A percentile compares a stretch with the other conserved stretches of the same genome.
Evolutionary conservation across 2,888 invertebrate species (phyloP).

Genomic region (Nemapogon koenigi): DNA sequence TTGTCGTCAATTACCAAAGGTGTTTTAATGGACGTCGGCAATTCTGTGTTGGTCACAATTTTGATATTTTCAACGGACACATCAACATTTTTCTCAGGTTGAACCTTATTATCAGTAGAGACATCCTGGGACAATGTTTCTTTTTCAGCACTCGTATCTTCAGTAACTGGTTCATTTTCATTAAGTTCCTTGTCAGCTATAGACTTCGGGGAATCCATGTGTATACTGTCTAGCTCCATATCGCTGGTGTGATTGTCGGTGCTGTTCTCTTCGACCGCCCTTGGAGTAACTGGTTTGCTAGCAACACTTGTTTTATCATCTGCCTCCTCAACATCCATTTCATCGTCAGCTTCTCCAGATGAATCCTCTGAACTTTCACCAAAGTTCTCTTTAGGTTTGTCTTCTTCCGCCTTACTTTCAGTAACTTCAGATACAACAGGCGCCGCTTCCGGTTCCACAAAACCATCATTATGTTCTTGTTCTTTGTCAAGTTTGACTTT

Average conservation of each 20-base stretch:
- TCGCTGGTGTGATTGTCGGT: constrained; percentile 57
- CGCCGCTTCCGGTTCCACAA: neutral
- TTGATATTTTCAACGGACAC: neutral
- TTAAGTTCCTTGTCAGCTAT: constrained; percentile 45
- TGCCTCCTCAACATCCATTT: constrained; percentile 70
- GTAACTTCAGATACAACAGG: neutral
- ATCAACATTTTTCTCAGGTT: neutral
- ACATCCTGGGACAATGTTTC: no score
- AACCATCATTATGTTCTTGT: neutral
- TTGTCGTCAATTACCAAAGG: constrained; percentile 35
- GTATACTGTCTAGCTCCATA: constrained; percentile 56
- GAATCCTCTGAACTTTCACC: constrained; percentile 67
- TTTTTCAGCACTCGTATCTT: neutral
- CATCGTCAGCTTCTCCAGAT: constrained; percentile 71
- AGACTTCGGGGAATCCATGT: constrained; percentile 55
- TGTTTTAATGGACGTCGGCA: constrained; percentile 33
- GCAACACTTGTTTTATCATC: constrained; percentile 45
- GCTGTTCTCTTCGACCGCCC: constrained; percentile 43
- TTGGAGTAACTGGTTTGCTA: constrained; percentile 43
- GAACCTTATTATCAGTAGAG: neutral
- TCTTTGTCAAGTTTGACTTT: constrained; percentile 34
- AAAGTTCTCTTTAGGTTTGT: constrained; percentile 37
- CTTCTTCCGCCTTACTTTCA: constrained; percentile 15
- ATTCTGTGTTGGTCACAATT: constrained; percentile 23
- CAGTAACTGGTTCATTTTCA: constrained; percentile 23